phyloP scores from a whole-genome alignment of 2,797 vertebrate genomes.

The Brotula barbata region DNA sequence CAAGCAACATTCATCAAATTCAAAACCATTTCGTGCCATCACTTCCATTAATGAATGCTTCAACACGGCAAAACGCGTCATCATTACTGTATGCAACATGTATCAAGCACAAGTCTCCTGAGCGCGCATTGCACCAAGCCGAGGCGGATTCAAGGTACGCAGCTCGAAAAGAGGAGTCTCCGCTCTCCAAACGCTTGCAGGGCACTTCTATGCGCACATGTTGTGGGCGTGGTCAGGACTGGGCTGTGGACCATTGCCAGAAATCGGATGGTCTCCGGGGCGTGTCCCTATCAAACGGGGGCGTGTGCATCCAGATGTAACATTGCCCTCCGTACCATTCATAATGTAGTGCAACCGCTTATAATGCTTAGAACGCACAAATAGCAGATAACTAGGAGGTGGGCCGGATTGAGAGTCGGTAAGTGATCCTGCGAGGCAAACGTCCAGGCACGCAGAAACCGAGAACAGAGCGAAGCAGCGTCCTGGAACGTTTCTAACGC shows the following conservation, averaged over 20 bases:
- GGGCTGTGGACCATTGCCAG: slow-evolving; percentile 19
- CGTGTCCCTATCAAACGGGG: slow-evolving; percentile 57
- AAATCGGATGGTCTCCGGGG: slow-evolving; percentile 44
- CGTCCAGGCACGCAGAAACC: too few relatives aligned
- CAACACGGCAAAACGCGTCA: background rate
- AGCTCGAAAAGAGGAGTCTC: slow-evolving; percentile 26
- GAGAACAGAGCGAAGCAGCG: background rate
- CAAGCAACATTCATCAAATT: slow-evolving; percentile 1
- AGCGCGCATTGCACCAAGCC: slow-evolving; percentile 4
- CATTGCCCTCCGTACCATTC: slow-evolving; percentile 53
- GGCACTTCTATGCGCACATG: slow-evolving; percentile 46
- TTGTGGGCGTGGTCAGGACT: slow-evolving; percentile 55
- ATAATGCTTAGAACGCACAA: too few relatives aligned
- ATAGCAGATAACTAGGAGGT: too few relatives aligned
- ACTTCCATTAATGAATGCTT: background rate
- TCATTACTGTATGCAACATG: background rate
- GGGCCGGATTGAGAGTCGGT: slow-evolving; percentile 25
- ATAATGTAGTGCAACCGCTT: slow-evolving; percentile 51
- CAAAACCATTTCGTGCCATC: slow-evolving; percentile 3
- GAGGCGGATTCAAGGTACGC: slow-evolving; percentile 23
- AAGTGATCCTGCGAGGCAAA: slow-evolving; percentile 26
- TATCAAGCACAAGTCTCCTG: background rate
- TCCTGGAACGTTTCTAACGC: slow-evolving; percentile 23
- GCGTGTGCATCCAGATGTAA: slow-evolving; percentile 55
- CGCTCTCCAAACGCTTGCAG: slow-evolving; percentile 9